Base-by-base conservation (phyloP, 2,888 invertebrate species). In the Taenaris catops region DNA sequence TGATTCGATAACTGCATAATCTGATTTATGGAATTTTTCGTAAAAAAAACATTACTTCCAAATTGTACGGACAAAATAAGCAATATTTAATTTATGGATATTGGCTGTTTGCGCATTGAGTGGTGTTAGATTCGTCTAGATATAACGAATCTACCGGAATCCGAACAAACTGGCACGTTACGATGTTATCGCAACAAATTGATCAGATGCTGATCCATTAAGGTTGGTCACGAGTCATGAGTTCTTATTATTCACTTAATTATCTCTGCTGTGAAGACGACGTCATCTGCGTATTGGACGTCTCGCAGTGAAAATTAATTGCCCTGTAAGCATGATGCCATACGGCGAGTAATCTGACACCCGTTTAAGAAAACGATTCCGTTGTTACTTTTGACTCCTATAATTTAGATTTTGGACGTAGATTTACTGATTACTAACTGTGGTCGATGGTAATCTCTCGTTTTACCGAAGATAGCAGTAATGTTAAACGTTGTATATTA, bases 171-270 rank as follows among this genome's bases (percentile, higher is more conserved):
- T 19, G 19, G 28, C 27, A 34, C 27, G 31, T 28, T 21, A 14
- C 25, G 34, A 37, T 41, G 25, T 34, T 45, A 49, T 51, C 48
- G 20, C 20, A 43, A 49, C 49, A 47, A 49, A 51, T 51, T 49
- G 42, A 47, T 44, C 37, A 35, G 47, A 46, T 43, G 34, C 41
- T 36, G 38, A 38, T 37, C 29, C 33, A 38, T 44, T 37, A 25
- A 38, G 44, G 41, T 46, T 38, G 27, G 41, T 42, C 44, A 41
- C 38, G 38, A 43, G 41, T 42, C 44, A 41, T 36, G 38, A 43
- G 34, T 26, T 40, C 26, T 21, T 29, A 29, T 32, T 35, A 38
- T 41, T 44, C 37, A 32, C 17, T 40, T 37, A 25, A 46, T 41
- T 36, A 38, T 26, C 24, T 27, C 32, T 40, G 32, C 19, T 24